Evolutionary conservation across 2,888 invertebrate species (phyloP), one percentile per base, ranked within the genome.

Genomic region (Rambutsinella grinnellia): DNA sequence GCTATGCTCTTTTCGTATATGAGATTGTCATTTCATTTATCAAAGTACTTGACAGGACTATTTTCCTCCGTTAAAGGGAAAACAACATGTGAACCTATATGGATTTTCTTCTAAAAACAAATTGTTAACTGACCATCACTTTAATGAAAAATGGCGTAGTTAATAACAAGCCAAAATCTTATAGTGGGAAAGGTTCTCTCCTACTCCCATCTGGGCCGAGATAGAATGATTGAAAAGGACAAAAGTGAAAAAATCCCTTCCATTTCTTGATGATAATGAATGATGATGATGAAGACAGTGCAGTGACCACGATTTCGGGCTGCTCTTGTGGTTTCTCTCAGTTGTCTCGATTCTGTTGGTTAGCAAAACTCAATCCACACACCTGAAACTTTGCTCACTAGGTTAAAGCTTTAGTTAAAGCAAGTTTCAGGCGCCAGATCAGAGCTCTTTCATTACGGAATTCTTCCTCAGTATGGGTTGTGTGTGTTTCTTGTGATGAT

Each of bases 361-460:
- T n/a, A 15, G 53, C 28, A 72, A 68, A 79, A 68, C 79, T 72
- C 69, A 71, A 83, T 83, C 78, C 80, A 84, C 83, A 84, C 84
- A 84, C 84, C 84, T 84, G 84, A 84, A 83, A 84, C 84, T 84
- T 84, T 84, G 84, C 84, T 84, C 84, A 84, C 84, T 70, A 72
- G 80, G 76, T 53, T 69, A 75, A 58, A 68, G 74, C 81, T 79
- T 79, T 84, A 84, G 84, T 84, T 82, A 79, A 82, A 84, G 84
- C 84, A 84, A 83, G 84, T 83, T 79, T 84, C 84, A 84, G 84
- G 84, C 84, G 83, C 77, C 77, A 79, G 79, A 81, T 81, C 75
- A 78, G 75, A 80, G 79, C 78, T 76, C 60, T 69, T 56, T 60
- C 63, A 62, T 56, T 63, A 51, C 56, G 28, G 27, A 61, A n/a